Evolutionary conservation across 2,797 vertebrate genomes (phyloP).

Genomic region (Carduelis carduelis): DNA sequence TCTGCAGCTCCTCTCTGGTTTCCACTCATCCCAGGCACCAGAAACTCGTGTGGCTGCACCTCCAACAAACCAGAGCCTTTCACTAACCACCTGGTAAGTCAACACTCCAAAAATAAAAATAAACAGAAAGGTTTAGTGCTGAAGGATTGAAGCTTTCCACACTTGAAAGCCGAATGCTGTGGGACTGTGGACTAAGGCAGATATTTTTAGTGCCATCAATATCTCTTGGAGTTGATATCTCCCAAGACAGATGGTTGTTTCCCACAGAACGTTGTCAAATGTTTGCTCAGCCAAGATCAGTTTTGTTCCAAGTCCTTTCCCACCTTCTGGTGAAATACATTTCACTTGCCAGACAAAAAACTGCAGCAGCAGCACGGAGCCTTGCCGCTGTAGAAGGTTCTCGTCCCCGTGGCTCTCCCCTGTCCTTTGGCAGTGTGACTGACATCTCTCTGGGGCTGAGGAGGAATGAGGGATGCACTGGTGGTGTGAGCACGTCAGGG

Average conservation of each 20-base stretch:
- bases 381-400: background rate
- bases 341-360: slow-evolving; percentile 66
- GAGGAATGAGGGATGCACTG: background rate
- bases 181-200: slow-evolving; percentile 26
- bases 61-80: slow-evolving; percentile 12
- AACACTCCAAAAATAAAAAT: background rate
- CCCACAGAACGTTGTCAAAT: slow-evolving; percentile 69
- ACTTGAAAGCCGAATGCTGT: background rate
- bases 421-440: background rate
- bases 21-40: background rate
- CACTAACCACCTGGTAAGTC: slow-evolving; percentile 13
- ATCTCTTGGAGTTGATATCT: slow-evolving; percentile 63
- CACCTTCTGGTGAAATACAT: slow-evolving; percentile 67
- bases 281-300: slow-evolving; percentile 72
- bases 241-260: slow-evolving; percentile 71
- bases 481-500: rapidly evolving
- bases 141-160: background rate
- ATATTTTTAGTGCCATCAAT: slow-evolving; percentile 69
- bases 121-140: slow-evolving; percentile 18
- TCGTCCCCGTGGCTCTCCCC: background rate
- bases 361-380: slow-evolving; percentile 57
- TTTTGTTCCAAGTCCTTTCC: slow-evolving; percentile 71
- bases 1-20: background rate
- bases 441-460: background rate
- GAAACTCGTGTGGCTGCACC: background rate